Percentiles rank a stretch among this genome's conserved stretches.
Conservation (phyloP, 2,113 vertebrate genomes). For the Cettia cetti region DNA sequence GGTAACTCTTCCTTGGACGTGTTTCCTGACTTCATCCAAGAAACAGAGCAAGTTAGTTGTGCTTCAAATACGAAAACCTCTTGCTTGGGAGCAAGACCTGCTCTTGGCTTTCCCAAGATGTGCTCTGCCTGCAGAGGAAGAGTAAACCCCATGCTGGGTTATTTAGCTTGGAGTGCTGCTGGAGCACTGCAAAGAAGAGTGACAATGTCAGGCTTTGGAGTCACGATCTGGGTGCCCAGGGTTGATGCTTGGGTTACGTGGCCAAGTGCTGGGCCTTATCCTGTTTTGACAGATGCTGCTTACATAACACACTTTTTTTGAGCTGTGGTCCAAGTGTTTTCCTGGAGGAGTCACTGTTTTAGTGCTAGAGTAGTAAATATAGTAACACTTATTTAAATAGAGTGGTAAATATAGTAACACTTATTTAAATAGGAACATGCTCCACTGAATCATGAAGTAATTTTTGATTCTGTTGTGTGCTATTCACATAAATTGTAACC, state of each 20-base stretch:
- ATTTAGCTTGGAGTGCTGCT: neutral
- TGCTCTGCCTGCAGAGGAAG: neutral
- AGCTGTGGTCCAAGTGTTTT: neutral
- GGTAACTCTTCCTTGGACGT: neutral
- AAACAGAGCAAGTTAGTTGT: neutral
- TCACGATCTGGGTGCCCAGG: neutral
- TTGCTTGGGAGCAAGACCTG: neutral
- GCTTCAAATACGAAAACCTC: neutral
- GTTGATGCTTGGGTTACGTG: rapidly evolving
- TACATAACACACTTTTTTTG: neutral
- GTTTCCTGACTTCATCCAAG: neutral
- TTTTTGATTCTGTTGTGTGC: neutral
- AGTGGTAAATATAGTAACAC: neutral
- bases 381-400: neutral
- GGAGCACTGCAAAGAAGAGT: neutral
- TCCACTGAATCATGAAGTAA: neutral
- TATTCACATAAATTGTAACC: neutral
- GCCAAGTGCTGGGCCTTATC: rapidly evolving
- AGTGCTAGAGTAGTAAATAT: neutral
- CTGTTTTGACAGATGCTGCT: neutral
- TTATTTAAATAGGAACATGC: neutral
- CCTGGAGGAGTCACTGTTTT: neutral
- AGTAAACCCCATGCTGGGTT: rapidly evolving
- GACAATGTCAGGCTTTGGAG: neutral
- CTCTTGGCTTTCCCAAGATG: neutral